These are phyloP conservation scores for Sphinx pinastri DNA, from an alignment of 2,888 invertebrate genomes.

Conservation along the genomic window DNA sequence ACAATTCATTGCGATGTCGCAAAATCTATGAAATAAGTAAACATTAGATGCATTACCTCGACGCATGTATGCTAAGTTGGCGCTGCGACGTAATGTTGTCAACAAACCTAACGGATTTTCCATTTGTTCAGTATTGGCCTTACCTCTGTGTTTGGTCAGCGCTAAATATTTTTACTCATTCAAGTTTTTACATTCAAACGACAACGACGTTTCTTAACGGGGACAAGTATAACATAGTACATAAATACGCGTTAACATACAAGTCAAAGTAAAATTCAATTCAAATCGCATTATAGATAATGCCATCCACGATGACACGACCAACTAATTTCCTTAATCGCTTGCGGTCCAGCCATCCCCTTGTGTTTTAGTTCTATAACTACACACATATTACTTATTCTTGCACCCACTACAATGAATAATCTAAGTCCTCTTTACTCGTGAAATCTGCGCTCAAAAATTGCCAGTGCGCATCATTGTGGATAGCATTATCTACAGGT, in stretches of 20 bases:
- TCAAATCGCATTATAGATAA: too few species aligned
- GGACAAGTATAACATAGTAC: not conserved
- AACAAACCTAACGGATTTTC: constrained; percentile 71
- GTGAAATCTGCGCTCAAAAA: too few species aligned
- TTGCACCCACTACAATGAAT: too few species aligned
- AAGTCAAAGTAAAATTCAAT: not conserved
- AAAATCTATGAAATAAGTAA: constrained; percentile 81
- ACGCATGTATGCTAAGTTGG: constrained; percentile 69
- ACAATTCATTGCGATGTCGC: constrained; percentile 73
- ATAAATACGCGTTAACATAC: not conserved
- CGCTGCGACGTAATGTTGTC: constrained; percentile 71
- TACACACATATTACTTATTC: too few species aligned
- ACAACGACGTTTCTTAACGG: not conserved
- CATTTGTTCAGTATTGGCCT: constrained; percentile 66
- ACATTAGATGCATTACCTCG: constrained; percentile 78
- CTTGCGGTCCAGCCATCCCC: too few species aligned
- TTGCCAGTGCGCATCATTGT: too few species aligned
- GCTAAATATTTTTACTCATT: constrained; percentile 41
- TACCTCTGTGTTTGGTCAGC: constrained; percentile 48
- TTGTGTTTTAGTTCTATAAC: too few species aligned
- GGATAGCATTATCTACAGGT: too few species aligned
- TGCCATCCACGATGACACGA: too few species aligned
- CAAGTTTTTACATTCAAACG: constrained; percentile 27
- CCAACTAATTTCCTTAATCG: too few species aligned
- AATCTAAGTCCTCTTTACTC: too few species aligned